Base-by-base conservation (phyloP, 2,113 vertebrate species). In the Phrynosoma platyrhinos region DNA sequence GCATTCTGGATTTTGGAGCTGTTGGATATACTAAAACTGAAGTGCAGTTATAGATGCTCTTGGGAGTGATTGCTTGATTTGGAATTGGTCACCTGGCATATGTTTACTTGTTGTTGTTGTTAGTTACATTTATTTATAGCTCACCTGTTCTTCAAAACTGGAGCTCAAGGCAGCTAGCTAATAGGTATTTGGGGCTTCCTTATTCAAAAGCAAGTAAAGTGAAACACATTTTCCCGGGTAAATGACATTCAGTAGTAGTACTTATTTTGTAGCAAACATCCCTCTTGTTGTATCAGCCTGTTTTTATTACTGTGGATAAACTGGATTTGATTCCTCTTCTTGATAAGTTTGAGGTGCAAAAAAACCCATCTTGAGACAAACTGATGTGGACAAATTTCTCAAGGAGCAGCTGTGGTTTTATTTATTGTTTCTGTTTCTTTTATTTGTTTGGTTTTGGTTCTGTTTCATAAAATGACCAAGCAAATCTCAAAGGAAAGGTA, bases 31-130 rank as follows among this genome's bases (percentile, higher is more conserved):
- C 79, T 87, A 68, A 72, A 42, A 10, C 78, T 0, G 0, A 84
- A 92, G 64, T 47, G 30, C 20, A 27, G 80, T 91, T 78, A 52
- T 84, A 84, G 6, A 58, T 40, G 88, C 83, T 55, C 91, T 82
- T 84, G 87, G 90, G 93, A 90, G 90, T 92, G 93, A 91, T 93
- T 89, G 92, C 72, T 87, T 91, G 90, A 42, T 92, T 84, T 85
- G 47, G 52, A 89, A 68, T 42, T 91, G 87, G 87, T 86, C 90
- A 92, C 40, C 87, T 87, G 88, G 74, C 83, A 91, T 53, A 27
- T 72, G 86, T 91, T 94, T 94, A 89, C 90, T 47, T 58, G 9
- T 58, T 58, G 55, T 58, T 58, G 55, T 58, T 58, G 55, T 58
- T 58, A 9, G 55, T 13, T 58, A 12, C 14, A 58, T 58, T 58